A percentile compares a stretch with the other conserved stretches of the same genome.
These are phyloP conservation scores for Elymnias hypermnestra DNA, from an alignment of 1,140 invertebrate genomes.

Conservation along the genomic window DNA sequence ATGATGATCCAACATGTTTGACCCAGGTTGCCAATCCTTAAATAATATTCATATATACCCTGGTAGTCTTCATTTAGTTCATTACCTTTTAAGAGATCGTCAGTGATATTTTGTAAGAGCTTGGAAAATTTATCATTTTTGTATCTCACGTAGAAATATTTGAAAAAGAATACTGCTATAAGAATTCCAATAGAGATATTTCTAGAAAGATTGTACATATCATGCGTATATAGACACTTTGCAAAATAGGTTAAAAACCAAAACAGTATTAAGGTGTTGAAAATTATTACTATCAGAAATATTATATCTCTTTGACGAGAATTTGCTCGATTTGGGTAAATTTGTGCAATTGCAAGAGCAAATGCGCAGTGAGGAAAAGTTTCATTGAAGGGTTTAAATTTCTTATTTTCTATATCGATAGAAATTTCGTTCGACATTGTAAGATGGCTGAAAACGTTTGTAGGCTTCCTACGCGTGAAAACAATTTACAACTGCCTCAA, in stretches of 20 bases:
- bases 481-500: conserved; percentile 17
- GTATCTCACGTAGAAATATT: conserved; percentile 36
- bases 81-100: conserved; percentile 44
- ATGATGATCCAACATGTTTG: conserved; percentile 44
- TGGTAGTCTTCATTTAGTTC: conserved; percentile 40
- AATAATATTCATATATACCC: conserved; percentile 36
- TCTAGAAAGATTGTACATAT: conserved; percentile 42
- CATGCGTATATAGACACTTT: conserved; percentile 32
- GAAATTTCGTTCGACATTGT: conserved; percentile 11
- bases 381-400: conserved; percentile 49
- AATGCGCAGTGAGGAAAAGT: conserved; percentile 51
- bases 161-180: conserved; percentile 42
- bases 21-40: conserved; percentile 41
- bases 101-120: conserved; percentile 37
- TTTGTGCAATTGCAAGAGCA: conserved; percentile 35
- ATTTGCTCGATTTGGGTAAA: conserved; percentile 45
- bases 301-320: conserved; percentile 20
- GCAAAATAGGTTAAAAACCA: conserved; percentile 44
- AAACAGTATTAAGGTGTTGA: conserved; percentile 32
- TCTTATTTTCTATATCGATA: conserved; percentile 12
- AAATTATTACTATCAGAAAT: conserved; percentile 23
- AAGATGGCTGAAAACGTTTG: conserved; percentile 8
- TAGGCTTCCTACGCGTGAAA: conserved; percentile 13
- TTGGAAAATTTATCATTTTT: conserved; percentile 37
- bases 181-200: conserved; percentile 43